Percentiles rank a stretch among this genome's conserved stretches.
Evolutionary conservation across 2,888 invertebrate species (phyloP).

Genomic region (Cheilosia pagana): DNA sequence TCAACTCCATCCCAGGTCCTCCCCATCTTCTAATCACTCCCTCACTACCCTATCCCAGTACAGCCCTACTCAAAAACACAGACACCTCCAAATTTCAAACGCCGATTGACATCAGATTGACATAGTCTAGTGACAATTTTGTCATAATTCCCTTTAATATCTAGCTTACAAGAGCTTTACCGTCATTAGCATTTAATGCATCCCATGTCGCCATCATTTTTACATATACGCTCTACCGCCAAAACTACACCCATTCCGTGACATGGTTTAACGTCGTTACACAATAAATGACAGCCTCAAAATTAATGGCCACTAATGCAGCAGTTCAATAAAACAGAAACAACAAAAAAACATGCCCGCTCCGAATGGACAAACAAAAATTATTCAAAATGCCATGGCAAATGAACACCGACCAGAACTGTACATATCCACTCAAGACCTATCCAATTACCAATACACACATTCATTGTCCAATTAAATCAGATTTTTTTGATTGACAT

Average conservation of each 20-base stretch:
- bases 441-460: slow-evolving; percentile 63
- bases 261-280: slow-evolving; percentile 17
- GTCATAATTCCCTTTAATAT: slow-evolving; percentile 1
- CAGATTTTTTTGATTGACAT: slow-evolving; percentile 73
- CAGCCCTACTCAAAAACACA: too few species aligned
- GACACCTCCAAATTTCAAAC: too few species aligned
- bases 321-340: slow-evolving; percentile 18
- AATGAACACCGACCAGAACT: slow-evolving; percentile 18
- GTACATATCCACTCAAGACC: slow-evolving; percentile 30
- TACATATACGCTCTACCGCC: neutral
- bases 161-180: slow-evolving; percentile 9
- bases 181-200: slow-evolving; percentile 16
- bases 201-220: neutral
- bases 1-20: too few species aligned
- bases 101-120: too few species aligned
- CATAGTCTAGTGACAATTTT: neutral
- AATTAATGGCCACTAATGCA: slow-evolving; percentile 56
- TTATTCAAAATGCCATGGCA: slow-evolving; percentile 45
- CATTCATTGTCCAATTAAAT: slow-evolving; percentile 72
- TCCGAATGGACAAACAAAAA: slow-evolving; percentile 23
- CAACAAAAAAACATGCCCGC: neutral
- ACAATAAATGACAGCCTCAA: slow-evolving; percentile 34
- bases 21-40: too few species aligned
- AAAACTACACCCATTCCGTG: neutral
- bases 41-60: too few species aligned